phyloP scores from a whole-genome alignment of 2,113 vertebrate genomes.

The Callospermophilus lateralis region DNA sequence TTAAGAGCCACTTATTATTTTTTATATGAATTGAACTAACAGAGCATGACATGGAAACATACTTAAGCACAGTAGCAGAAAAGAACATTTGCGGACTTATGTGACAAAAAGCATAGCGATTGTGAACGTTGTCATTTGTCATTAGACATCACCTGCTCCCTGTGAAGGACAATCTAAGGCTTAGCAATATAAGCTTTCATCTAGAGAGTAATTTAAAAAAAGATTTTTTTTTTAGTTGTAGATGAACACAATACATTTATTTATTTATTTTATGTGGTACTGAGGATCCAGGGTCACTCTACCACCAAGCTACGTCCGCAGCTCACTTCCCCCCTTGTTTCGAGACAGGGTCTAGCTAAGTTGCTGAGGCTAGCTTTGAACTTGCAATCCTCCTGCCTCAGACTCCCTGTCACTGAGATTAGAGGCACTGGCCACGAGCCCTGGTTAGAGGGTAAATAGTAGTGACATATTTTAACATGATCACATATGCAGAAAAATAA shows the following conservation, averaged over 20 bases:
- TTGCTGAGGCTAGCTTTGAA: too few relatives aligned
- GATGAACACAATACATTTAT: too few relatives aligned
- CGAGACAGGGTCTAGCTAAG: too few relatives aligned
- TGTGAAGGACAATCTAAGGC: neutral
- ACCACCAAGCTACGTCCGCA: too few relatives aligned
- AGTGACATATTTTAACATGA: neutral
- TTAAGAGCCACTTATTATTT: neutral
- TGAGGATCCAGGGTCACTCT: too few relatives aligned
- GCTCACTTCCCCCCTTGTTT: too few relatives aligned
- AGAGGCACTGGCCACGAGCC: too few relatives aligned
- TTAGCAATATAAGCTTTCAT: neutral
- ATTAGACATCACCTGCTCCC: neutral
- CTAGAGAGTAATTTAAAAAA: neutral
- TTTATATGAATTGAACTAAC: conserved; percentile 1
- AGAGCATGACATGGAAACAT: neutral
- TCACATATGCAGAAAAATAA: conserved; percentile 19
- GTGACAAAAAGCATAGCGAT: neutral
- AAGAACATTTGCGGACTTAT: neutral
- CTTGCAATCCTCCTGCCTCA: too few relatives aligned
- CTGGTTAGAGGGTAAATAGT: neutral
- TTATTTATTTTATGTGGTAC: too few relatives aligned
- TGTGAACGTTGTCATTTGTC: neutral
- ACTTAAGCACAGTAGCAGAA: neutral
- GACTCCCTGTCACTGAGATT: too few relatives aligned
- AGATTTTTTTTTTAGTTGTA: too few relatives aligned